Evolutionary conservation across 1,140 invertebrate genomes (phyloP), one percentile per base, ranked within the genome.

Genomic region (Sarcophaga bullata): DNA sequence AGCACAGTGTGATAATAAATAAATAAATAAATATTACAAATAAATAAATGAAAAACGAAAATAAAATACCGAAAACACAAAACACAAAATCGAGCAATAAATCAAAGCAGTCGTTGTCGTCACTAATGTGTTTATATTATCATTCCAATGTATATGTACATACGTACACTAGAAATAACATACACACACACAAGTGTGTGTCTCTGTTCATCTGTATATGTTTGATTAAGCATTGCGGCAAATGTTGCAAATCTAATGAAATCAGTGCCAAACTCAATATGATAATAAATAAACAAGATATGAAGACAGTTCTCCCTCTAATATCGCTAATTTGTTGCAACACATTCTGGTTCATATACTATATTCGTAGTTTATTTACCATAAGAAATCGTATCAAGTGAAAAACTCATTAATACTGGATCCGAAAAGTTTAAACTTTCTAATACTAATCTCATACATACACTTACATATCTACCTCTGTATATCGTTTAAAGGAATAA

Each of bases 211-310:
- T 1, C 25, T 37, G 25, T 37, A 37, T 37, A 37, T 37, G 25
- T 52, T 52, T 52, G 13, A 52, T 9, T 68, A 17, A 68, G 62
- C 62, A 82, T 88, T 86, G 86, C 85, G 87, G 87, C 87, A 88
- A 88, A 88, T 88, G 87, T 88, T 88, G 85, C 87, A 88, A 88
- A 88, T 88, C 86, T 88, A 88, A 54, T 73, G 73, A 82, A 82
- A 73, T 47, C 73, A 81, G 68, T 81, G 81, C 68, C 81, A 81
- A 81, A 73, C 54, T 46, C 72, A 73, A 72, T 52, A 81, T 52
- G 15, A 8, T n/a, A 49, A 72, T 52, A 81, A 81, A 81, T 52
- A 73, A 49, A 46, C 80, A 58, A 46, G 11, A 58, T 3, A 58
- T n/a, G 54, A 58, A n/a, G n/a, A 54, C 46, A 47, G 52, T 80